These are phyloP conservation scores for Aurelia aurita complex sp. Pacific DNA, from an alignment of 30 jellyfish, hydroid and myxozoan genomes.

Conservation along the genomic window DNA sequence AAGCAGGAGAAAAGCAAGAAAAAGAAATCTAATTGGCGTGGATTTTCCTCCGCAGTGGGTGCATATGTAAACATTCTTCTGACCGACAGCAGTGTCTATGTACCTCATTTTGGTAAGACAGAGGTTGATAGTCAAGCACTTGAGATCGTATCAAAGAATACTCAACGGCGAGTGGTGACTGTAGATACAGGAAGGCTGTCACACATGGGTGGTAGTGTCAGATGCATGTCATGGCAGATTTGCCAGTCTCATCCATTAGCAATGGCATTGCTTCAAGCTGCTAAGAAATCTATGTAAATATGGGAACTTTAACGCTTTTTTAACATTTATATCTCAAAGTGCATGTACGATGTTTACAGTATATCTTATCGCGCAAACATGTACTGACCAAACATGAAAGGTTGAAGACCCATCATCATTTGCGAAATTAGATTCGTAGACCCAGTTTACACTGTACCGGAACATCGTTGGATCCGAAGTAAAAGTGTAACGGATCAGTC, in stretches of 20 bases:
- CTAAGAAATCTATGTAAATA: not conserved
- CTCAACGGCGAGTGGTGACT: constrained; percentile 36
- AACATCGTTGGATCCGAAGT: too few relatives aligned
- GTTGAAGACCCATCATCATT: too few relatives aligned
- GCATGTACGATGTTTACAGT: not conserved
- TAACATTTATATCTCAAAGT: not conserved
- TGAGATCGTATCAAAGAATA: constrained; percentile 18
- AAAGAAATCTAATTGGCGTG: constrained; percentile 50
- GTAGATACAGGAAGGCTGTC: constrained; percentile 62
- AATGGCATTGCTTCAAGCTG: constrained; percentile 52
- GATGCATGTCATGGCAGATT: constrained; percentile 70
- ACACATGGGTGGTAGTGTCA: constrained; percentile 73
- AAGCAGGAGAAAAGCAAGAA: constrained; percentile 19
- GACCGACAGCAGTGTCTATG: constrained; percentile 60
- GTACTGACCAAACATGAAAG: too few relatives aligned
- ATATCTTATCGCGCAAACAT: not conserved
- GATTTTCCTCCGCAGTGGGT: constrained; percentile 55
- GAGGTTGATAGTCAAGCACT: constrained; percentile 33
- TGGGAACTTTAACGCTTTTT: too few relatives aligned
- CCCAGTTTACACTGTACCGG: too few relatives aligned
- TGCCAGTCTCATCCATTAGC: constrained; percentile 45
- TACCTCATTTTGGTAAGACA: constrained; percentile 44
- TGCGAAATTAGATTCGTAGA: too few relatives aligned
- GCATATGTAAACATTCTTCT: constrained; percentile 59
- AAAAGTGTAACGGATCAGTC: too few relatives aligned